These are phyloP conservation scores for Indicator indicator DNA, from an alignment of 2,113 vertebrate genomes.

Conservation along the genomic window DNA sequence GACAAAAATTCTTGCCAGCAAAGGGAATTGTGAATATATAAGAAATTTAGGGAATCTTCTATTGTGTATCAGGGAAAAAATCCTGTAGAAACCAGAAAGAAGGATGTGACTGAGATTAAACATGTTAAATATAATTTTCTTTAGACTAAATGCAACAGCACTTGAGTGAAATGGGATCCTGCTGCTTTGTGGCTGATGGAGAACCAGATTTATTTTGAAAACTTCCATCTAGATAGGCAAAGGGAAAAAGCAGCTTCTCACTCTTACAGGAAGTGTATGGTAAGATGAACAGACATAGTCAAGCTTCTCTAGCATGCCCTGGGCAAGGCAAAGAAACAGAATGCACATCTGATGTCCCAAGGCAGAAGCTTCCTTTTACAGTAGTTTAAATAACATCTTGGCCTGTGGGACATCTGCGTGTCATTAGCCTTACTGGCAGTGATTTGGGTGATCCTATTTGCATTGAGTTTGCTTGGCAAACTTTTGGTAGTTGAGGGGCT, in stretches of 20 bases:
- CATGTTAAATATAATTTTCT: neutral
- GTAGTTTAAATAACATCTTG: fast-evolving
- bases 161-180: neutral
- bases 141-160: neutral
- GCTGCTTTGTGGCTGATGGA: neutral
- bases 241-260: neutral
- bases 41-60: neutral
- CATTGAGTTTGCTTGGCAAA: no score
- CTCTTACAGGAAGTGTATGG: neutral
- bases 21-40: neutral
- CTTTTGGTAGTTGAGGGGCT: no score
- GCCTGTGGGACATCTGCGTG: fast-evolving
- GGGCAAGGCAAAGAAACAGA: neutral
- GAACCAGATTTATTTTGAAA: neutral
- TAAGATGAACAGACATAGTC: neutral
- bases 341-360: neutral
- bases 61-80: neutral
- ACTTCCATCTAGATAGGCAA: neutral
- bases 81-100: neutral
- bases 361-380: neutral
- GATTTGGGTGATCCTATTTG: neutral
- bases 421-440: neutral
- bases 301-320: neutral
- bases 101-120: neutral
- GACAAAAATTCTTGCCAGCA: neutral